Conservation (phyloP, 2,888 invertebrate genomes). For the Idaea straminata region DNA sequence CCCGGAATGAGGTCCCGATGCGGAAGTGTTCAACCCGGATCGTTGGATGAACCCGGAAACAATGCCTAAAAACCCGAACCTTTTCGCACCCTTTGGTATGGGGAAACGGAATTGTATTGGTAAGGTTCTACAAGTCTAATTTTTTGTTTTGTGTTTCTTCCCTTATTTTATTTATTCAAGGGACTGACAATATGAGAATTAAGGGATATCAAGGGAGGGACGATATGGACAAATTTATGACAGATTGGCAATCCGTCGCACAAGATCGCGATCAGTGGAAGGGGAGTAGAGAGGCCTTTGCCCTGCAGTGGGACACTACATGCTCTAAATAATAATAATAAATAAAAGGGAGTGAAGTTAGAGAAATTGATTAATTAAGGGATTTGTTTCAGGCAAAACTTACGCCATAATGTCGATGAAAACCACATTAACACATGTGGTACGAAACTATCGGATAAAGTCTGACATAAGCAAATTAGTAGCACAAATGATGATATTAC, state of each 20-base stretch:
- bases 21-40: slow-evolving; percentile 21
- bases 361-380: background rate
- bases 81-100: slow-evolving; percentile 11
- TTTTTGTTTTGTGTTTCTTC: no score
- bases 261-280: no score
- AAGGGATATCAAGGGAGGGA: no score
- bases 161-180: no score
- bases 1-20: slow-evolving; percentile 21
- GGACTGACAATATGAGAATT: no score
- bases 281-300: no score
- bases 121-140: background rate
- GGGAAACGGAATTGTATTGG: slow-evolving; percentile 18
- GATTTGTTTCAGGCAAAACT: slow-evolving; percentile 2
- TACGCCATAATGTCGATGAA: slow-evolving; percentile 30
- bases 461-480: slow-evolving; percentile 19
- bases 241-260: no score
- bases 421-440: slow-evolving; percentile 20
- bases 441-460: slow-evolving; percentile 20
- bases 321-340: no score
- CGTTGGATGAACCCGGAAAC: slow-evolving; percentile 17
- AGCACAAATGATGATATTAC: slow-evolving; percentile 27
- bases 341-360: no score
- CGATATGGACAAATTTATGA: no score
- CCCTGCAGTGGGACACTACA: no score
- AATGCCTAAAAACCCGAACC: slow-evolving; percentile 8